Conservation (phyloP, 2,113 vertebrate species). For the Scortum barcoo region DNA sequence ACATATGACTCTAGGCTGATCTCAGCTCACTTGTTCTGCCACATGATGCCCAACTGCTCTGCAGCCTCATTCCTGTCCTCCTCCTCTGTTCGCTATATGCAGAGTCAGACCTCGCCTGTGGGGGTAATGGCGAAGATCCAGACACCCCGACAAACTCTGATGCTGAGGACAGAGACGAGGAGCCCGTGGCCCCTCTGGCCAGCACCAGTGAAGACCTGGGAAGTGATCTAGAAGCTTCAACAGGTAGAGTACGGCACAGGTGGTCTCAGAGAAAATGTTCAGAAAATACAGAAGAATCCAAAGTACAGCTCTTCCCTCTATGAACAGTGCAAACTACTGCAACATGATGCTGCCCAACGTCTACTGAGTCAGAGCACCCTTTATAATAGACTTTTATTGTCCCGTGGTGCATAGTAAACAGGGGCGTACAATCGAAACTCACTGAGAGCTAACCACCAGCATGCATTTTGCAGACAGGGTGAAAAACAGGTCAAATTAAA, state of each 20-base stretch:
- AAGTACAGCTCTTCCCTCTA: background rate
- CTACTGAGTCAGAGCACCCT: background rate
- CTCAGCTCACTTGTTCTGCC: constrained; percentile 36
- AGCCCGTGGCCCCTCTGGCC: constrained; percentile 74
- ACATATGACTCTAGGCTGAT: constrained; percentile 30
- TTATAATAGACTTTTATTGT: background rate
- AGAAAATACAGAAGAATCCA: background rate
- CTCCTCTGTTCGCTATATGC: background rate
- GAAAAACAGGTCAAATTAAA: background rate
- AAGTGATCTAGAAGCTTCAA: constrained; percentile 78
- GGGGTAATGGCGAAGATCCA: constrained; percentile 71
- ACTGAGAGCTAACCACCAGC: background rate
- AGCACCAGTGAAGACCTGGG: constrained; percentile 79
- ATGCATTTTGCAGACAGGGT: background rate
- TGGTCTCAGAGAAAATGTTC: background rate
- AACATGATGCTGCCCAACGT: no score
- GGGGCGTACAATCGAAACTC: background rate
- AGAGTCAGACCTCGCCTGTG: constrained; percentile 81
- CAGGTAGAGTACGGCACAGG: constrained; percentile 66
- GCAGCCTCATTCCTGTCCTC: constrained; percentile 1
- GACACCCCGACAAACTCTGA: constrained; percentile 79
- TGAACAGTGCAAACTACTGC: background rate
- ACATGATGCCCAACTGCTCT: constrained; percentile 13
- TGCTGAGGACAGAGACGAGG: constrained; percentile 78
- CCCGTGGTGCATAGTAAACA: background rate